Evolutionary conservation across 2,113 vertebrate genomes (phyloP).

Genomic region (Macheiramphus alcinus): DNA sequence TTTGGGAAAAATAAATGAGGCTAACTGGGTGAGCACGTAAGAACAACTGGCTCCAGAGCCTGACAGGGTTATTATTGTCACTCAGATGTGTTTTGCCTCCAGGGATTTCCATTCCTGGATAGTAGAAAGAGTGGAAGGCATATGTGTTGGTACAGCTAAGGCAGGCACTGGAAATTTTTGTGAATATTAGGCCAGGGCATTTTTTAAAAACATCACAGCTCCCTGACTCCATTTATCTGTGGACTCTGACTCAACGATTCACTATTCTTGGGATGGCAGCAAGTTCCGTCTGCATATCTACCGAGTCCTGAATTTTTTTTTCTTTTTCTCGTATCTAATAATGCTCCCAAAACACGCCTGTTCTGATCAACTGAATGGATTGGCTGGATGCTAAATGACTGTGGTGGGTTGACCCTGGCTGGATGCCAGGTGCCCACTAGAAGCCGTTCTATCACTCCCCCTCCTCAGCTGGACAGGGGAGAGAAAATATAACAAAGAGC

Average conservation of each 20-base stretch:
- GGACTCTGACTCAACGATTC: neutral
- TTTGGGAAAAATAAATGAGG: neutral
- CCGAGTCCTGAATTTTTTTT: neutral
- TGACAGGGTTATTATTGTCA: neutral
- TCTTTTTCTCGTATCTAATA: neutral
- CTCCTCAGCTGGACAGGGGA: too few species aligned
- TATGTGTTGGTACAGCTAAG: neutral
- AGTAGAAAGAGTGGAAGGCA: neutral
- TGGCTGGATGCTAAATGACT: neutral
- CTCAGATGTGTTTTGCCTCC: neutral
- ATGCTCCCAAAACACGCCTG: neutral
- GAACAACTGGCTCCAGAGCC: neutral
- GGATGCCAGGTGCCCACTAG: too few species aligned
- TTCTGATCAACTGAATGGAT: neutral
- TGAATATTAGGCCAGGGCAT: neutral
- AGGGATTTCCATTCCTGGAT: neutral
- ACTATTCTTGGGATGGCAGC: neutral
- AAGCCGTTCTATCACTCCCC: too few species aligned
- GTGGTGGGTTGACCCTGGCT: too few species aligned
- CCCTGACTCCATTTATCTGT: neutral
- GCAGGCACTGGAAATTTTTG: neutral
- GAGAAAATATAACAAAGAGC: too few species aligned
- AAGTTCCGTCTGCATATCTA: neutral
- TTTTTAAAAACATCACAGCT: neutral
- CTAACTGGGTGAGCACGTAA: neutral